Base-by-base conservation (phyloP, 2,797 vertebrate species). In the Eulemur albifrons region DNA sequence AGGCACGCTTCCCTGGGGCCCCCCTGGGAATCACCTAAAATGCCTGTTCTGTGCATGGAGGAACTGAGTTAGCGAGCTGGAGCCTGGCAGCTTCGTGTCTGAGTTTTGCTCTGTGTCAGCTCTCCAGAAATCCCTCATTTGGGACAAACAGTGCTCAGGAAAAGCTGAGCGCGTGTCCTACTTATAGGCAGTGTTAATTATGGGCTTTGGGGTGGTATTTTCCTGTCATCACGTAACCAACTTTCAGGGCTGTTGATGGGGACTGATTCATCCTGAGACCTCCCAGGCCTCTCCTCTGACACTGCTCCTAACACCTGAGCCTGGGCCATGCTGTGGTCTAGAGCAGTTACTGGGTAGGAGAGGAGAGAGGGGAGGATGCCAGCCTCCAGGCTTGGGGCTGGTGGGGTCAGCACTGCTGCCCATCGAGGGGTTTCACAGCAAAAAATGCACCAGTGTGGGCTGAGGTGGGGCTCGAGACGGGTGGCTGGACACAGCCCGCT, bases 101-200 rank as follows among this genome's bases (percentile, higher is more conserved):
- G 43, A 18, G 32, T 82, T 93, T 54, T 35, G 76, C 59, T 77
- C 45, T 75, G 61, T 90, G 95, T 96, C 94, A 75, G 83, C 95
- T 52, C 38, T 88, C 94, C 48, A 48, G 80, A 93, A 93, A 90
- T 63, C 72, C 92, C 93, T 88, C 93, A 40, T 57, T 50, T 1
- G 11, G 88, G 88, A 84, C 75, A 38, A 17, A n/a, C 80, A 7
- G 59, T 12, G 18, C 65, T 38, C 70, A 30, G 96, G 96, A 96
- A 94, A 94, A 90, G 79, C 95, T 69, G 96, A 96, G 94, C 27
- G 0, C 30, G 4, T 93, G 96, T 83, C 96, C 95, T 96, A 63
- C 96, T 97, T 96, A 48, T 5, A 69, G 75, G 86, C 72, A 48
- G 23, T 13, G 20, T 94, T 95, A 93, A 94, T 96, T 96, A 94